Percentiles rank a stretch among this genome's conserved stretches.
These are phyloP conservation scores for Anabas testudineus DNA, from an alignment of 2,797 vertebrate species.

Conservation along the genomic window DNA sequence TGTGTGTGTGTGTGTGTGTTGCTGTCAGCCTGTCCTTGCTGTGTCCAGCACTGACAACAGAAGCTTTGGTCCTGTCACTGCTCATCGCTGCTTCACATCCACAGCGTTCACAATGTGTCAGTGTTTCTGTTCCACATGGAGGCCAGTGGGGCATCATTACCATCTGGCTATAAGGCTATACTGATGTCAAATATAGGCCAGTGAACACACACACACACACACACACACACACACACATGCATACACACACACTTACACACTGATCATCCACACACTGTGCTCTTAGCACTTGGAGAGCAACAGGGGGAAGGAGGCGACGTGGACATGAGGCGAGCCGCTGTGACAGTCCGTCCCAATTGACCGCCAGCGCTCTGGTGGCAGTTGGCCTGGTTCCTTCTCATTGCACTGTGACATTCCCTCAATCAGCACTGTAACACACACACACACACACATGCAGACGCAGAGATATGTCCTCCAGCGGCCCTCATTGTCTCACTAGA, in stretches of 20 bases:
- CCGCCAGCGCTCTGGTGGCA: constrained; percentile 80
- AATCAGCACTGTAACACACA: constrained; percentile 61
- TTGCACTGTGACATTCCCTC: constrained; percentile 76
- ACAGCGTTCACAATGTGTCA: constrained; percentile 66
- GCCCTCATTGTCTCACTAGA: constrained; percentile 68
- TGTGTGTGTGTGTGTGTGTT: constrained; percentile 11
- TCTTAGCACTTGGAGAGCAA: constrained; percentile 64
- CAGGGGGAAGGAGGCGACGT: constrained; percentile 55
- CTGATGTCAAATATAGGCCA: constrained; percentile 73
- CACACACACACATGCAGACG: constrained; percentile 42
- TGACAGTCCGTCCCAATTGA: constrained; percentile 78
- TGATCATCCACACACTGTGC: constrained; percentile 55
- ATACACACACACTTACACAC: constrained; percentile 36
- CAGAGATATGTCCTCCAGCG: constrained; percentile 49
- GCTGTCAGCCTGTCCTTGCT: constrained; percentile 49
- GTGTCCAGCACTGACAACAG: constrained; percentile 69
- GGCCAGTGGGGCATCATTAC: constrained; percentile 73
- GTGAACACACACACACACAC: constrained; percentile 52
- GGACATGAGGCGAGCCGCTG: constrained; percentile 65
- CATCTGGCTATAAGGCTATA: constrained; percentile 75
- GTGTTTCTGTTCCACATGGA: constrained; percentile 67
- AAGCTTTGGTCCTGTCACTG: constrained; percentile 75
- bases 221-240: constrained; percentile 12
- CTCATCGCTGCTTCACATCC: constrained; percentile 64
- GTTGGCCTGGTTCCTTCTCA: constrained; percentile 81